Base-by-base conservation (phyloP, 2,888 invertebrate species). In the Bombylius major region DNA sequence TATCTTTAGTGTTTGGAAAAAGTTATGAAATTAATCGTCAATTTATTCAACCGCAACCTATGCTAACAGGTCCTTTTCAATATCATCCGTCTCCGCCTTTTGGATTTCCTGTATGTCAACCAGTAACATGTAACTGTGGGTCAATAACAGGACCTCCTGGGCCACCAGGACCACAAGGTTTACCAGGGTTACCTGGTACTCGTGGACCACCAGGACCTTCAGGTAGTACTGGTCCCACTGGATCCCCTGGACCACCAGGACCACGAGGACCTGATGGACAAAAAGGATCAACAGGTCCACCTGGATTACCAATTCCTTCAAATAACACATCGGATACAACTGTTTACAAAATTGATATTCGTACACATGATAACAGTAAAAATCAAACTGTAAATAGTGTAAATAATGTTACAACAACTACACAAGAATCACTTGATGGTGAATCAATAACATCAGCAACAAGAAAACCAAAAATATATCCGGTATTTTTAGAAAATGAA, bases 241-340 rank as follows among this genome's bases (percentile, higher is more conserved):
- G 54, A 8, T 45, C 50, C 34, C 44, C 54, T 6, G 55, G 55
- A 3, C 55, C 55, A 51, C n/a, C 5, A 23, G 55, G 82, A 50
- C 61, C 55, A 12, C 67, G 74, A 46, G 87, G 87, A 50, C 82
- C 76, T 5, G 51, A 69, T 4, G 89, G 89, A 5, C 76, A 78
- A 34, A 78, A 80, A 14, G 92, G 89, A 13, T 80, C 84, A 11
- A 77, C 87, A 14, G 93, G 93, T 49, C 79, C 78, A 3, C 79
- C 80, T 51, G 92, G 91, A n/a, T 7, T 34, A 34, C 54, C 54
- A 23, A 56, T 77, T 4, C 74, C 77, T 49, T 62, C 77, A 8
- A 42, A 7, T 11, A 11, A 8, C 7, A 11, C 39, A 42, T 8
- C 8, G 5, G 11, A 42, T 11, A 36, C 36, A 23, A 23, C 23